Evolutionary conservation across 2,113 vertebrate species (phyloP), one percentile per base, ranked within the genome.

Genomic region (Suricata suricatta): DNA sequence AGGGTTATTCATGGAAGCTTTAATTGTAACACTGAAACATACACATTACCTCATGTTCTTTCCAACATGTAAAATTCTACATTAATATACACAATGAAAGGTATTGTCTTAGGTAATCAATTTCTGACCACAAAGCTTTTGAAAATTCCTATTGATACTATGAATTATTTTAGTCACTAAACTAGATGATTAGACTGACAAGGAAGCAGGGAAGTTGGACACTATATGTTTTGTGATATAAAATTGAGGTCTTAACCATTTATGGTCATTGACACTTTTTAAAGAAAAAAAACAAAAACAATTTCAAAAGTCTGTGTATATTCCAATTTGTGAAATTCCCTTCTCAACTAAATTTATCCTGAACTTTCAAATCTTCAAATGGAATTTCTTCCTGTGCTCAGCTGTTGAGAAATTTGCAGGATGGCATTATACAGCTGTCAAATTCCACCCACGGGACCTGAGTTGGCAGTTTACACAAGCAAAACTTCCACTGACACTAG

Each of bases 381-480:
- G 84, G 64, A 96, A 93, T 86, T 93, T 95, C 64, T 96, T 85
- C 44, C 92, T 77, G 66, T 88, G 69, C 44, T 97, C 71, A 90
- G 76, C 94, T 96, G 88, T 94, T 15, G 8, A 88, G 76, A 95
- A 96, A 96, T 95, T 85, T 97, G 84, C 94, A 85, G 69, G 44
- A 14, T 90, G 38, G 66, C 74, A 96, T 92, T 96, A 81, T 77
- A 92, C 90, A 96, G 90, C 87, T 96, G 85, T 96, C 79, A 77
- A 23, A 97, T 96, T 92, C 60, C 33, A 94, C 96, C 95, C 80
- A 90, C 5, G 5, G 90, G 90, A 68, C 35, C 83, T 97, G 92
- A 96, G 88, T 88, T 41, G 47, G 92, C 90, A 96, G 60, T 95
- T 97, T 81, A 88, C 50, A 95, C 76, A 96, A 96, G 87, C 52